phyloP scores from a whole-genome alignment of 2,888 invertebrate species.

The Parnassius smintheus region DNA sequence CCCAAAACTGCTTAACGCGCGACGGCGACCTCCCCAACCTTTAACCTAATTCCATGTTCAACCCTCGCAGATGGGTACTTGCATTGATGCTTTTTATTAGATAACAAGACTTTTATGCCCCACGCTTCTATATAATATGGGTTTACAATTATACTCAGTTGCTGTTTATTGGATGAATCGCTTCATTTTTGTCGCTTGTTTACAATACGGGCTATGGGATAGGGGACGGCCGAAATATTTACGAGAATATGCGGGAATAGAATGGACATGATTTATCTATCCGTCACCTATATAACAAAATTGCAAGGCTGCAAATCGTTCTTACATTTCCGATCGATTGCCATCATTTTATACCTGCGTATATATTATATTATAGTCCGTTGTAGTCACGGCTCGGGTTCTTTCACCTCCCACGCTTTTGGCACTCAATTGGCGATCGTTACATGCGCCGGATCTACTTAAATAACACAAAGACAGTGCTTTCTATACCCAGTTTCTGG shows the following conservation, averaged over 20 bases:
- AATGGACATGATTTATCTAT: conserved; percentile 7
- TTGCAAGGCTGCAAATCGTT: not conserved
- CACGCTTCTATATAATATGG: conserved; percentile 40
- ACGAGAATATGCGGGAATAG: conserved; percentile 14
- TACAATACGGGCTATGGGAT: conserved; percentile 34
- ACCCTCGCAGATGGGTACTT: conserved; percentile 56
- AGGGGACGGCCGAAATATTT: conserved; percentile 16
- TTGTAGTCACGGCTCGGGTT: conserved; percentile 38
- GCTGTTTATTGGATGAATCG: conserved; percentile 40
- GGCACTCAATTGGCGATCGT: conserved; percentile 63
- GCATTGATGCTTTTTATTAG: conserved; percentile 60
- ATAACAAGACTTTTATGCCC: conserved; percentile 44
- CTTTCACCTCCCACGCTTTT: conserved; percentile 67
- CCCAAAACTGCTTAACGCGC: conserved; percentile 57
- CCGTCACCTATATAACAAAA: not conserved
- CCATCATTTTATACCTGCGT: conserved; percentile 24
- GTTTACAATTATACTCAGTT: conserved; percentile 39
- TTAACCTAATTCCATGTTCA: conserved; percentile 63
- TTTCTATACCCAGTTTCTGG: conserved; percentile 70
- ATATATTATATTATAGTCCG: conserved; percentile 7
- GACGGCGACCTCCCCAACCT: conserved; percentile 56
- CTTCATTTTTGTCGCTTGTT: conserved; percentile 41
- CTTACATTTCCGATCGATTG: conserved; percentile 20
- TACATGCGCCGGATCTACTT: conserved; percentile 63
- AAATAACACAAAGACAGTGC: conserved; percentile 70